Evolutionary conservation across 2,113 vertebrate species (phyloP).

Genomic region (Sylvietta virens): DNA sequence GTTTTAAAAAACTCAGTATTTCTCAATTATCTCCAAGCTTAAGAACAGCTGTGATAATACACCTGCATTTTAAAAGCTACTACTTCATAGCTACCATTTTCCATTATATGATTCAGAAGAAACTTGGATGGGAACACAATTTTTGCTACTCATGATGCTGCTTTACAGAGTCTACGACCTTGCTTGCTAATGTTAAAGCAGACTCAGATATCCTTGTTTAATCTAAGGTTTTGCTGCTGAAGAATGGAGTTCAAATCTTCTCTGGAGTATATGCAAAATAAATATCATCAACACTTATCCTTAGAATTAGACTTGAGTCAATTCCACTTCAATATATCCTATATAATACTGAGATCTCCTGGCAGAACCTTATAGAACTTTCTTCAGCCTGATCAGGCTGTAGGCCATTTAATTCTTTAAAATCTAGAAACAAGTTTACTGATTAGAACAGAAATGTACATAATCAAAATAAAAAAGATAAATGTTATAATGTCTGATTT

Average conservation of each 20-base stretch:
- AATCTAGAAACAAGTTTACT: neutral
- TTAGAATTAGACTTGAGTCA: neutral
- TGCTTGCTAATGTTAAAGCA: neutral
- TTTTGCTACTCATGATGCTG: neutral
- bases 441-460: neutral
- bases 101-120: neutral
- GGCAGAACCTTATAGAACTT: neutral
- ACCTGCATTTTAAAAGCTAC: neutral
- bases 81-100: neutral
- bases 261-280: neutral
- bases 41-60: neutral
- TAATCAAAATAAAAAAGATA: neutral
- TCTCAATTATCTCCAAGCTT: neutral
- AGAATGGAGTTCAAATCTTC: neutral
- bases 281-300: neutral
- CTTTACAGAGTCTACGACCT: neutral
- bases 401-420: neutral
- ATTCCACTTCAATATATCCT: neutral
- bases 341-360: neutral
- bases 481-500: neutral
- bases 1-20: neutral
- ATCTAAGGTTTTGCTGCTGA: neutral
- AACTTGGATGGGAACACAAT: neutral
- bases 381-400: neutral
- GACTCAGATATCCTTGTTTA: rapidly evolving